Evolutionary conservation across 1,140 invertebrate genomes (phyloP).

Genomic region (Leptinotarsa texana): DNA sequence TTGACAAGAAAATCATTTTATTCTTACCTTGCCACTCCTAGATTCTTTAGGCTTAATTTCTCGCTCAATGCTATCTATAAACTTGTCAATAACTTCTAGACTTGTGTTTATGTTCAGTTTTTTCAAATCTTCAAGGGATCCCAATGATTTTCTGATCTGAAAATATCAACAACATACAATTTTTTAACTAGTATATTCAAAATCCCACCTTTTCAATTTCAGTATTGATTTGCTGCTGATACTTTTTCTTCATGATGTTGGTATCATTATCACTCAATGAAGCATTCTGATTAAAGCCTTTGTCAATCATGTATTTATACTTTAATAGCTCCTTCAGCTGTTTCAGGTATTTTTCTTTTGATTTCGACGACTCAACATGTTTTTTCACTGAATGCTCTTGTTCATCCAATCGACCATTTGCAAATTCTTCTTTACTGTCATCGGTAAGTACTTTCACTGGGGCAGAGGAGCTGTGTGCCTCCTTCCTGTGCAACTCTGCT

Average conservation of each 20-base stretch:
- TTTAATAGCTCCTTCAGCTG: conserved; percentile 6
- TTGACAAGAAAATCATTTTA: no score
- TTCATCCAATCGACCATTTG: not conserved
- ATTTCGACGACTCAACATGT: not conserved
- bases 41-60: conserved; percentile 11
- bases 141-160: conserved; percentile 12
- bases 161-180: not conserved
- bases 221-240: not conserved
- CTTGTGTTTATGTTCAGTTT: conserved; percentile 4
- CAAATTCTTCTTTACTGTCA: not conserved
- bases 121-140: conserved; percentile 3
- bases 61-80: conserved; percentile 6
- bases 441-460: not conserved
- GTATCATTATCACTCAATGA: not conserved
- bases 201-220: conserved; percentile 16
- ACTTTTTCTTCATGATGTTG: conserved; percentile 10
- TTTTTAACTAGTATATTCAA: not conserved
- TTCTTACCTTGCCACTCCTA: no score
- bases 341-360: not conserved
- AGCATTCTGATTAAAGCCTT: conserved; percentile 9
- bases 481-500: conserved; percentile 24
- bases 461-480: not conserved
- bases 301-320: not conserved
- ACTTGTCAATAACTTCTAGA: conserved; percentile 12
- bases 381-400: not conserved